Evolutionary conservation across 2,797 vertebrate genomes (phyloP), one percentile per base, ranked within the genome.

Genomic region (Coregonus suidteri): DNA sequence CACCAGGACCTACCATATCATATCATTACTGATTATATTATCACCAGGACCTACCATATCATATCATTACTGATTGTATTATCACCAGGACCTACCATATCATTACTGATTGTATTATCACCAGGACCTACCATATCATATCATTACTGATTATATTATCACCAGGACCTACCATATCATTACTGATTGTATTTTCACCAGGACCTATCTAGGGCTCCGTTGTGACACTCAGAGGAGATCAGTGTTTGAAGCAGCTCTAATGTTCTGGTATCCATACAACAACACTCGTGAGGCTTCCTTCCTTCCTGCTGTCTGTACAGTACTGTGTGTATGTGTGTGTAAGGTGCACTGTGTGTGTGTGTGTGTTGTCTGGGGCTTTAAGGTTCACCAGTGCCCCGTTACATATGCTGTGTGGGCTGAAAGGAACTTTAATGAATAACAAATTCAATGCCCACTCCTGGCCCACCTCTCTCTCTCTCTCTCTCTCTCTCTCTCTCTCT

Each of bases 351-450:
- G 25, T 73, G 54, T 62, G 72, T 62, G 54, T 62, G 72, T 62
- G 72, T 62, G 7, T 13, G 51, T 52, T 9, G 9, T 54, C 71
- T 51, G 79, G 82, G 71, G 68, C 35, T 81, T 83, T 80, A 78
- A 77, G 76, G 74, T 82, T 77, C 69, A 25, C 25, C 25, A 25
- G 25, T 25, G 25, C 25, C 71, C 70, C 81, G 83, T 71, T 74
- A 51, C 75, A 59, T 75, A 75, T 16, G 15, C 81, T 79, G 82
- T 83, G 82, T 84, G 76, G 72, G 77, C 41, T 78, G 85, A 87
- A 75, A 85, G 75, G 66, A 88, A 79, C 65, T 66, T 74, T 85
- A 85, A 88, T 89, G 81, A 86, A 86, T 86, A 89, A 81, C 53
- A 79, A 79, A 77, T 80, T 82, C 75, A 18, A 86, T 77, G 78